A percentile compares a stretch with the other conserved stretches of the same genome.
phyloP scores from a whole-genome alignment of 2,113 vertebrate genomes.

The Phyllopteryx taeniolatus region DNA sequence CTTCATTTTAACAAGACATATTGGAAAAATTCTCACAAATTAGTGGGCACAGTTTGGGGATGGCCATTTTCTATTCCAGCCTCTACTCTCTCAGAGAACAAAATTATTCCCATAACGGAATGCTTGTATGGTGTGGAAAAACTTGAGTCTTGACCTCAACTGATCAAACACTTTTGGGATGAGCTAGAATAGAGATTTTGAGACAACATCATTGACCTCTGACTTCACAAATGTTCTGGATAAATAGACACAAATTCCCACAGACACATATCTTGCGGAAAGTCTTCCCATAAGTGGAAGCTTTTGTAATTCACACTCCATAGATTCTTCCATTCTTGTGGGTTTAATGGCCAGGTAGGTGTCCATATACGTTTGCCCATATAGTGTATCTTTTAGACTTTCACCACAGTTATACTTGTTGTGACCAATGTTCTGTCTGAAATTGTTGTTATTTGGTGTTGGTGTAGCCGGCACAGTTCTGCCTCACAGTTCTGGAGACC shows the following conservation, averaged over 20 bases:
- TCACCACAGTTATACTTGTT: not conserved
- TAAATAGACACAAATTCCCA: not conserved
- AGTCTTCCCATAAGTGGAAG: not conserved
- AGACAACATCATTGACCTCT: not conserved
- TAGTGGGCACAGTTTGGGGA: not conserved
- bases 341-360: not conserved
- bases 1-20: not conserved
- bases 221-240: too few species aligned
- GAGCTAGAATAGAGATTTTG: not conserved
- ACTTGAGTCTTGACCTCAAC: too few species aligned
- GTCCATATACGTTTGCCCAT: not conserved
- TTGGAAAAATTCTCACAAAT: not conserved
- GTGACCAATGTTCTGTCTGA: not conserved
- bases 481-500: too few species aligned
- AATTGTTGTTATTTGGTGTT: not conserved
- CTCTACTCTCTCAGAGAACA: not conserved
- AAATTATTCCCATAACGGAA: not conserved
- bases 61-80: not conserved
- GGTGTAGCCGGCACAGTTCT: too few species aligned
- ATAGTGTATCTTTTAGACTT: not conserved
- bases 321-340: not conserved
- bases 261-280: not conserved
- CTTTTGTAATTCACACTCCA: too few species aligned
- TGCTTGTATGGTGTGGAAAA: not conserved
- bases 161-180: too few species aligned